These are phyloP conservation scores for Tachycineta bicolor DNA, from an alignment of 2,113 vertebrate species.

Conservation along the genomic window DNA sequence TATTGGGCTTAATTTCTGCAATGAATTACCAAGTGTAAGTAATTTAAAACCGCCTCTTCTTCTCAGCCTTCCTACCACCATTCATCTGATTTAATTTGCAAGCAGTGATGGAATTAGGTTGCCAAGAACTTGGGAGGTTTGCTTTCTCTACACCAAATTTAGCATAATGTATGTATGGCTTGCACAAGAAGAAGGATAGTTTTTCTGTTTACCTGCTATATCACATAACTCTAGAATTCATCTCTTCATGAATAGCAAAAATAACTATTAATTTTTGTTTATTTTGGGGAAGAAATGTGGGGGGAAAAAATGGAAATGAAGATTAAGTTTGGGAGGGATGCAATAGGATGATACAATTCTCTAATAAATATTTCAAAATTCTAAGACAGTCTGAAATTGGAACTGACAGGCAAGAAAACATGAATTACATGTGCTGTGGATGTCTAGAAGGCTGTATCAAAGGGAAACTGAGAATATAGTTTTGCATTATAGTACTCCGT, in stretches of 20 bases:
- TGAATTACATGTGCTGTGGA: background rate
- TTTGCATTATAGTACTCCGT: background rate
- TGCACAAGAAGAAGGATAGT: background rate
- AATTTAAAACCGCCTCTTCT: background rate
- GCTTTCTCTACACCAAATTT: constrained; percentile 9
- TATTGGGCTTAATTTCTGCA: constrained; percentile 20
- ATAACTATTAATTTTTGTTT: background rate
- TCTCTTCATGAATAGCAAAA: background rate
- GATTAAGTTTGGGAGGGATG: background rate
- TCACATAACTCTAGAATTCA: background rate
- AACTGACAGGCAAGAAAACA: background rate
- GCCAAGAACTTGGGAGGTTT: background rate
- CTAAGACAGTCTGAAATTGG: background rate
- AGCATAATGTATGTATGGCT: background rate
- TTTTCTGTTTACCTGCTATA: background rate
- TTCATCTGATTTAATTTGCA: constrained; percentile 5
- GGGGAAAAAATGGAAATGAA: background rate
- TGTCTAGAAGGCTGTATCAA: background rate
- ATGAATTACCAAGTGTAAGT: background rate
- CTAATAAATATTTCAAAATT: background rate
- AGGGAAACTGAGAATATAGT: background rate
- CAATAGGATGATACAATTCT: background rate
- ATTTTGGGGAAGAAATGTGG: background rate
- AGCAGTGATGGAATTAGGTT: constrained; percentile 11
- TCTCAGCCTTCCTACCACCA: background rate